Percentiles rank a stretch among this genome's conserved stretches.
These are phyloP conservation scores for Paralichthys olivaceus DNA, from an alignment of 2,113 vertebrate species.

Conservation along the genomic window DNA sequence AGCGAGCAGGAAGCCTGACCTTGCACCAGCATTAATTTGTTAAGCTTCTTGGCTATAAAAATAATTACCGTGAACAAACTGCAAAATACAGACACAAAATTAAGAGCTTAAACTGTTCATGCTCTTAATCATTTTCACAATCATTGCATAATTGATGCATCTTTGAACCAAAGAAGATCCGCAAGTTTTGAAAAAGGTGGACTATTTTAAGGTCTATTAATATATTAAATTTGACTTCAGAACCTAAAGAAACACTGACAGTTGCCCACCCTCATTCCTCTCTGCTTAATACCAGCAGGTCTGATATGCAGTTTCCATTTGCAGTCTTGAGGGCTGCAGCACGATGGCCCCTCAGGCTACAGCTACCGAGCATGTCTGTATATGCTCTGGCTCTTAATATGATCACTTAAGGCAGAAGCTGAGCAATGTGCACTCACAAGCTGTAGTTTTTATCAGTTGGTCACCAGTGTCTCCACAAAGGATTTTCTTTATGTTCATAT, in stretches of 20 bases:
- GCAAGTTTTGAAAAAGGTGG: neutral
- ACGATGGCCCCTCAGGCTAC: conserved; percentile 42
- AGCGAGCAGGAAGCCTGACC: conserved; percentile 54
- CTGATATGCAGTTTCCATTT: conserved; percentile 42
- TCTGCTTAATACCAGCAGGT: conserved; percentile 13
- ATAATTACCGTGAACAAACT: conserved; percentile 67
- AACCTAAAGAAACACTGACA: neutral
- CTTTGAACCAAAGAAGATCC: conserved; percentile 21
- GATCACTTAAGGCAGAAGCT: conserved; percentile 36
- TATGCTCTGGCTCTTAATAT: conserved; percentile 8
- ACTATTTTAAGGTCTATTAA: conserved; percentile 3
- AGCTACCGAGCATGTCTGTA: conserved; percentile 24
- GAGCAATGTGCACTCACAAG: conserved; percentile 35
- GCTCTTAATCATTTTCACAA: conserved; percentile 54
- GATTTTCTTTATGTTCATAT: conserved; percentile 22
- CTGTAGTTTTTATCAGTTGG: conserved; percentile 9
- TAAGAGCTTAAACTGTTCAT: conserved; percentile 59
- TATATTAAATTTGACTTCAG: neutral
- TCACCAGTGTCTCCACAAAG: conserved; percentile 7
- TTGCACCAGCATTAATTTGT: conserved; percentile 64
- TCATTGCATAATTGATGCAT: conserved; percentile 23
- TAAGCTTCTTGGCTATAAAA: conserved; percentile 59
- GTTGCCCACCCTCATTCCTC: neutral
- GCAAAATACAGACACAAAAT: conserved; percentile 61
- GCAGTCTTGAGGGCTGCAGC: conserved; percentile 34